Evolutionary conservation across 2,888 invertebrate species (phyloP).

Genomic region (Erynnis tages): DNA sequence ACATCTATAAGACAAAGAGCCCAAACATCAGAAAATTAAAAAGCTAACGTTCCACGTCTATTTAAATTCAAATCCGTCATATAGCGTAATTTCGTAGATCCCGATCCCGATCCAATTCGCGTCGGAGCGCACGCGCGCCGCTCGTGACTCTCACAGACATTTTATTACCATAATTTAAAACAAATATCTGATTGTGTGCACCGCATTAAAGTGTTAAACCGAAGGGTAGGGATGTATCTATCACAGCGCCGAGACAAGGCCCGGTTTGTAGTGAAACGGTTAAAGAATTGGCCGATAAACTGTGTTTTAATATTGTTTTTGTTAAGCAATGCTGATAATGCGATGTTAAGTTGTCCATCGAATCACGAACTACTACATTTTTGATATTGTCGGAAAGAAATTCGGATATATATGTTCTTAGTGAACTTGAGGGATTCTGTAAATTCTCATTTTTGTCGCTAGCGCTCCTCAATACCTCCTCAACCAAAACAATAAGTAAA

Average conservation of each 20-base stretch:
- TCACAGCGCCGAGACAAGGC: conserved; percentile 33
- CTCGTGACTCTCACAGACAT: conserved; percentile 80
- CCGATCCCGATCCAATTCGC: conserved; percentile 65
- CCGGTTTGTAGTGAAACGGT: not conserved
- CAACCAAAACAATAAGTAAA: no score
- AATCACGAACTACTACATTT: no score
- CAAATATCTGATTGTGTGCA: conserved; percentile 83
- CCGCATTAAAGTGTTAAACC: conserved; percentile 80
- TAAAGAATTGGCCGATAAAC: not conserved
- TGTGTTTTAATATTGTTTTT: not conserved
- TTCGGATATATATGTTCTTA: no score
- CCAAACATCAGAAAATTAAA: no score
- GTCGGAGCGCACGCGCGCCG: conserved; percentile 64
- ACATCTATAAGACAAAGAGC: no score
- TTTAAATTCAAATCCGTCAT: conserved; percentile 34
- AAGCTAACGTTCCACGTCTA: conserved; percentile 10
- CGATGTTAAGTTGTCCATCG: no score
- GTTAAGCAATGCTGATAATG: not conserved
- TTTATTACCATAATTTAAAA: conserved; percentile 84
- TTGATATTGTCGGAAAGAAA: no score
- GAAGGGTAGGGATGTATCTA: conserved; percentile 60
- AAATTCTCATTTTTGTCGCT: no score
- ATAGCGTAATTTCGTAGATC: conserved; percentile 36
- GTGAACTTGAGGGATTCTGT: no score
- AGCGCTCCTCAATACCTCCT: no score